Evolutionary conservation across 1,140 invertebrate genomes (phyloP).

Genomic region (Meloidogyne exigua): DNA sequence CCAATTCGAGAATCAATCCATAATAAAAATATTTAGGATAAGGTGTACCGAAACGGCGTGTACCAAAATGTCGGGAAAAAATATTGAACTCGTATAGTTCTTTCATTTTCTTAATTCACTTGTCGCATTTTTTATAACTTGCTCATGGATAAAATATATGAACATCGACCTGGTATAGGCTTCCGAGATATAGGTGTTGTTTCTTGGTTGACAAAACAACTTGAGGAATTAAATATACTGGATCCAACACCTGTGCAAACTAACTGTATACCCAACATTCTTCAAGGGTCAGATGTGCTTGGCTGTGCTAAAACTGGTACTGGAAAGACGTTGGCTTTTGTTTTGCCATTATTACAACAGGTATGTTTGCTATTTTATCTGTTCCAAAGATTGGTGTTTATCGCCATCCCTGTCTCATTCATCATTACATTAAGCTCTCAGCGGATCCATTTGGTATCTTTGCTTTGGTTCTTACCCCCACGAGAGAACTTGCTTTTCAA

Average conservation of each 20-base stretch:
- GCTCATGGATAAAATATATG: not conserved
- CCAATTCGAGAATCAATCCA: no score
- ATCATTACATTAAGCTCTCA: slow-evolving; percentile 18
- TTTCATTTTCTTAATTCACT: not conserved
- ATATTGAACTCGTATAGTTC: no score
- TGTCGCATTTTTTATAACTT: not conserved
- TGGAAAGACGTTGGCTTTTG: slow-evolving; percentile 62
- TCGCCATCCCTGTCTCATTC: no score
- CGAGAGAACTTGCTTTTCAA: slow-evolving; percentile 61
- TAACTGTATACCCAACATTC: slow-evolving; percentile 56
- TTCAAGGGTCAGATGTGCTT: slow-evolving; percentile 56
- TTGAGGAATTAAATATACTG: slow-evolving; percentile 38
- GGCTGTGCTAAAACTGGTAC: slow-evolving; percentile 62
- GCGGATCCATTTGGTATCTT: slow-evolving; percentile 56
- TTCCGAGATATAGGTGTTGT: slow-evolving; percentile 35
- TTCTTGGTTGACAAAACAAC: slow-evolving; percentile 42
- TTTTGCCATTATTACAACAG: slow-evolving; percentile 60
- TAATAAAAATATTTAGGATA: no score
- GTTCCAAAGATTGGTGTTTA: not conserved
- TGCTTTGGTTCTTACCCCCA: slow-evolving; percentile 58
- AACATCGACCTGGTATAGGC: not conserved
- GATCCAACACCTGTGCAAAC: slow-evolving; percentile 37
- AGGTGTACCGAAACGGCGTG: no score
- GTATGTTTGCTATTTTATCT: slow-evolving; percentile 9
- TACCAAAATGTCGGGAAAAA: no score